Conservation (phyloP, 1,140 invertebrate species). For the Pseudobourletiella spinata region DNA sequence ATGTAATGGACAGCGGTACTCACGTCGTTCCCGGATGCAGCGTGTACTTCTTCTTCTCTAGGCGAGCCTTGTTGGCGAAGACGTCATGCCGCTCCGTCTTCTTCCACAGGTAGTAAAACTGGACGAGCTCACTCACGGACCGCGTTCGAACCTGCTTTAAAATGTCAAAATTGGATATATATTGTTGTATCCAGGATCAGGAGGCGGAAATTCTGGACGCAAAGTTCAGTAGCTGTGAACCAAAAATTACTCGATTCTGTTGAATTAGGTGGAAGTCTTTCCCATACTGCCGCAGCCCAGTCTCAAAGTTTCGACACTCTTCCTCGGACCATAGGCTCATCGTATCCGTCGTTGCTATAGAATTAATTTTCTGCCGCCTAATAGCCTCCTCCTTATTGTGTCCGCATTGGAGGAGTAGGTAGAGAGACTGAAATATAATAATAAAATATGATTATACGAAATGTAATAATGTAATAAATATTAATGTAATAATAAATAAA, state of each 20-base stretch:
- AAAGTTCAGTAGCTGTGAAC: no score
- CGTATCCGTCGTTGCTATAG: conserved; percentile 48
- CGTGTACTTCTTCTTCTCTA: conserved; percentile 80
- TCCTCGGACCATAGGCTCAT: conserved; percentile 93
- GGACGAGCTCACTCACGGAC: conserved; percentile 92
- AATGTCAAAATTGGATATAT: no score
- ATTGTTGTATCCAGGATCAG: no score
- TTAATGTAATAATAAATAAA: no score
- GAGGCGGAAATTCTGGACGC: no score
- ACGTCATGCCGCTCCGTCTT: conserved; percentile 95
- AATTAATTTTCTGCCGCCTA: conserved; percentile 69
- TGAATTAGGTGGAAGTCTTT: conserved; percentile 95
- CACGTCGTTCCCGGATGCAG: conserved; percentile 66
- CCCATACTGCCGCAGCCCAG: conserved; percentile 79
- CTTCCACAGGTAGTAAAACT: conserved; percentile 99
- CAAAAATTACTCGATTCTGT: conserved; percentile 69
- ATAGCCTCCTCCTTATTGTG: conserved; percentile 90
- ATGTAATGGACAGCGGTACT: no score
- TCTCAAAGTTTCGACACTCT: conserved; percentile 94
- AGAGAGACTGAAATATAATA: conserved; percentile 60
- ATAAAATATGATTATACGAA: conserved; percentile 22
- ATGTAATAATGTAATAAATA: no score
- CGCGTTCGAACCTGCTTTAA: conserved; percentile 64
- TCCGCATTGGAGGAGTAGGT: conserved; percentile 83
- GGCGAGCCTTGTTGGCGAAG: conserved; percentile 69